Evolutionary conservation across 2,113 vertebrate genomes (phyloP).

Genomic region (Martes martes): DNA sequence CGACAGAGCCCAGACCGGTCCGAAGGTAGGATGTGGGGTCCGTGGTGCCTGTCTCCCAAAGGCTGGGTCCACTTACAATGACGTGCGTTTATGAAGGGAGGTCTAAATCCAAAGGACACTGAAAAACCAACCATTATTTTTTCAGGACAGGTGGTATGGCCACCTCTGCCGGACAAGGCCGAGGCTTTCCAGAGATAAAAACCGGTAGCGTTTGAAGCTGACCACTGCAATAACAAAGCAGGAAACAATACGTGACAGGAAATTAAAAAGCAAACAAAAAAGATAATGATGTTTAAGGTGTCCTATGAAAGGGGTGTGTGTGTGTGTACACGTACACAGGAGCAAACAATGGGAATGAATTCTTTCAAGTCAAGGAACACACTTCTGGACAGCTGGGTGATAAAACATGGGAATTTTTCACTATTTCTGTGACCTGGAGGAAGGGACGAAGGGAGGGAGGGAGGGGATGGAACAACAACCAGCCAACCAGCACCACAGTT

Average conservation of each 20-base stretch:
- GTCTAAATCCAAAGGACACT: not conserved
- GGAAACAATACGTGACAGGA: not conserved
- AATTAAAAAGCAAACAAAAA: not conserved
- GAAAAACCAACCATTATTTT: not conserved
- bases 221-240: not conserved
- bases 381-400: not conserved
- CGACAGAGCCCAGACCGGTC: not conserved
- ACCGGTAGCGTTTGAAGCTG: not conserved
- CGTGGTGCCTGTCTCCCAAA: not conserved
- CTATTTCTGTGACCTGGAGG: fast-evolving
- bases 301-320: not conserved
- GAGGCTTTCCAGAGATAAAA: not conserved
- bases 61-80: fast-evolving
- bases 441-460: not conserved
- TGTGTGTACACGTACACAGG: not conserved
- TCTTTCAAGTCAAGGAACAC: not conserved
- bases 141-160: not conserved
- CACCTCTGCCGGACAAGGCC: not conserved
- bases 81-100: too few relatives aligned
- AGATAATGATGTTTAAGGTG: not conserved
- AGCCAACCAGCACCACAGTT: not conserved
- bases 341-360: not conserved
- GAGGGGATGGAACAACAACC: not conserved
- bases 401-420: not conserved
- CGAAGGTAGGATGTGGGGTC: fast-evolving